These are phyloP conservation scores for Morus bassanus DNA, from an alignment of 2,797 vertebrate species.

Conservation along the genomic window DNA sequence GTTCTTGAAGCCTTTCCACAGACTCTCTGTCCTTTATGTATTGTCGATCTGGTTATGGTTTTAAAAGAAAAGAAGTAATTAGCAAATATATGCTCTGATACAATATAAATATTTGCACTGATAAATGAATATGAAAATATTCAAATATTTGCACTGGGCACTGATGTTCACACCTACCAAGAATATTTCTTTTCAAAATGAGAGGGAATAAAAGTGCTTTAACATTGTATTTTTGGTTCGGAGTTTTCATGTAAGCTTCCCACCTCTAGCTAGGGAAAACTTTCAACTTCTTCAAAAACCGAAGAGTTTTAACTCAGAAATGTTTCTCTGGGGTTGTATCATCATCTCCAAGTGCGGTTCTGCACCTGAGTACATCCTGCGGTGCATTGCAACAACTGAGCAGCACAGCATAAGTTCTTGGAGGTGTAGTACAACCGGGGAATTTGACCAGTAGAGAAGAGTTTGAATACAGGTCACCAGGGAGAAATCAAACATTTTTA, in stretches of 20 bases:
- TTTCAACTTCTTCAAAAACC: background rate
- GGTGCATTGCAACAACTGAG: background rate
- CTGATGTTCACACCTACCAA: background rate
- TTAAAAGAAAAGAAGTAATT: constrained; percentile 15
- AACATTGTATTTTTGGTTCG: background rate
- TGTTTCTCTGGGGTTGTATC: background rate
- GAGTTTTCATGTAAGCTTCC: background rate
- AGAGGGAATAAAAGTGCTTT: background rate
- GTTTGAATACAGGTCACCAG: background rate
- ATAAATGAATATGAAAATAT: background rate
- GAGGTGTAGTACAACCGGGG: background rate
- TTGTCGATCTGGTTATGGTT: constrained; percentile 82
- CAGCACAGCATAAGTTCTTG: background rate
- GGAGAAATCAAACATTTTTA: background rate
- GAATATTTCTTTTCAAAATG: background rate
- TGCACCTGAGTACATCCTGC: fast-evolving
- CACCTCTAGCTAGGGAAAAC: background rate
- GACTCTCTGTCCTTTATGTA: constrained; percentile 90
- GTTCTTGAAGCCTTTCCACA: constrained; percentile 93
- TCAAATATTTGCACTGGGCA: background rate
- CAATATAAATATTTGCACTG: background rate
- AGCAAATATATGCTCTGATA: background rate
- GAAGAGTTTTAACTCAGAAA: background rate
- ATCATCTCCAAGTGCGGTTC: background rate
- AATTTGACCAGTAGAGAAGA: background rate